phyloP scores from a whole-genome alignment of 2,888 invertebrate genomes.

The Neuroscelio doddi region DNA sequence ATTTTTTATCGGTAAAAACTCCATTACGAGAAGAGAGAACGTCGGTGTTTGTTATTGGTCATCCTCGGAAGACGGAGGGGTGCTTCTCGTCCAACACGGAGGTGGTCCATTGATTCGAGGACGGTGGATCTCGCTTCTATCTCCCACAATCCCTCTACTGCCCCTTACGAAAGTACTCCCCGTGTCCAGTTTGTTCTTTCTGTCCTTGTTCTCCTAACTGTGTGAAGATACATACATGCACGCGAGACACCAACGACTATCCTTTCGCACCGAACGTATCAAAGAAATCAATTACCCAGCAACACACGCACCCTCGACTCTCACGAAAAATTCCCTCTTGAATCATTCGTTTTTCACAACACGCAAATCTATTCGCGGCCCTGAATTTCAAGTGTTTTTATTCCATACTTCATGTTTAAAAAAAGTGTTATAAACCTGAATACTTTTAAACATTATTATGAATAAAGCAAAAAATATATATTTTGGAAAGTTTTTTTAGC shows the following conservation, averaged over 20 bases:
- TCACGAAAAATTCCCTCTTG: constrained; percentile 20
- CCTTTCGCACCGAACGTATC: constrained; percentile 59
- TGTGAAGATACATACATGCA: constrained; percentile 50
- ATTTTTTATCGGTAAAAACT: constrained; percentile 72
- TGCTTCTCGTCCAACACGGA: constrained; percentile 64
- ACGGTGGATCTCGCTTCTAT: constrained; percentile 60
- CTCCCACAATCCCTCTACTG: constrained; percentile 42
- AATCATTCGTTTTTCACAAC: no score
- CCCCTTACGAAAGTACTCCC: constrained; percentile 48
- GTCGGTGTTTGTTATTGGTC: constrained; percentile 71
- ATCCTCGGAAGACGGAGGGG: constrained; percentile 63
- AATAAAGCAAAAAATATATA: no score
- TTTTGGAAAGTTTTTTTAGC: no score
- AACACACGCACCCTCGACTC: constrained; percentile 53
- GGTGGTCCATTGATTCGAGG: constrained; percentile 65
- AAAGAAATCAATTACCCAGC: constrained; percentile 66
- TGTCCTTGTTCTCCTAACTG: constrained; percentile 19
- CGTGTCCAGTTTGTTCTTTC: constrained; percentile 31
- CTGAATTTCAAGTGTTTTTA: no score
- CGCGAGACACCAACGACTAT: constrained; percentile 56
- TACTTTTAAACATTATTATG: no score
- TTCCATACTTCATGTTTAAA: neutral
- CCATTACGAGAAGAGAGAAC: constrained; percentile 68
- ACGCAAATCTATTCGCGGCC: no score
- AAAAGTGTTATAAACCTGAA: neutral